A percentile compares a stretch with the other conserved stretches of the same genome.
Conservation (phyloP, 2,888 invertebrate species). For the Tetramorium bicarinatum region DNA sequence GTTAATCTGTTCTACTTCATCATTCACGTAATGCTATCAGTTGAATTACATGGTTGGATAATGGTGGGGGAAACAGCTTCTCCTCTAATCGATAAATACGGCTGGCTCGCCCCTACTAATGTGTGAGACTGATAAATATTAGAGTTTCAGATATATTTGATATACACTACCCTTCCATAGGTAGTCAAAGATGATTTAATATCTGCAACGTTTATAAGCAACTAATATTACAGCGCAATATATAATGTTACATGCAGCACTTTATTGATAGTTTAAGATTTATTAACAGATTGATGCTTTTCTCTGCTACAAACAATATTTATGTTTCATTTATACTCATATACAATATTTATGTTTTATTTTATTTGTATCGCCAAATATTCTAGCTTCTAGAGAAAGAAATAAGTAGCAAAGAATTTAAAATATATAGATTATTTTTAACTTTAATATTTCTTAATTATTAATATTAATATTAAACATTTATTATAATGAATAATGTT, state of each 20-base stretch:
- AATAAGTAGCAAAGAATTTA: background rate
- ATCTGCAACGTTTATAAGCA: background rate
- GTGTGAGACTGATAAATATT: constrained; percentile 33
- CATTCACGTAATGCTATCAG: constrained; percentile 25
- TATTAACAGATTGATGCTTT: background rate
- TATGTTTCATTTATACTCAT: background rate
- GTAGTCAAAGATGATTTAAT: background rate
- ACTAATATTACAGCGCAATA: constrained; percentile 1
- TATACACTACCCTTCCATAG: background rate
- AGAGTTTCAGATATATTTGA: constrained; percentile 26
- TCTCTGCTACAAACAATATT: background rate
- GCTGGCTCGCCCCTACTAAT: constrained; percentile 34
- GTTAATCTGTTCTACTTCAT: constrained; percentile 28
- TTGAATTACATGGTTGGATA: constrained; percentile 33
- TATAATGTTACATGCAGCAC: background rate
- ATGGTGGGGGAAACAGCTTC: constrained; percentile 30
- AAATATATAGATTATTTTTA: background rate
- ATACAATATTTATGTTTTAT: too few species aligned
- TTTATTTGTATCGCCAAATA: background rate
- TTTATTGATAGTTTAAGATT: background rate
- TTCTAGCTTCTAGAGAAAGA: background rate
- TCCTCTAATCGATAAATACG: constrained; percentile 47
- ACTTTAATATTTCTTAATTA: background rate
- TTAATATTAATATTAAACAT: too few species aligned
- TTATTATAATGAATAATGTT: too few species aligned